phyloP scores from a whole-genome alignment of 2,113 vertebrate species.

The Pseudolaguvia tuberculata region DNA sequence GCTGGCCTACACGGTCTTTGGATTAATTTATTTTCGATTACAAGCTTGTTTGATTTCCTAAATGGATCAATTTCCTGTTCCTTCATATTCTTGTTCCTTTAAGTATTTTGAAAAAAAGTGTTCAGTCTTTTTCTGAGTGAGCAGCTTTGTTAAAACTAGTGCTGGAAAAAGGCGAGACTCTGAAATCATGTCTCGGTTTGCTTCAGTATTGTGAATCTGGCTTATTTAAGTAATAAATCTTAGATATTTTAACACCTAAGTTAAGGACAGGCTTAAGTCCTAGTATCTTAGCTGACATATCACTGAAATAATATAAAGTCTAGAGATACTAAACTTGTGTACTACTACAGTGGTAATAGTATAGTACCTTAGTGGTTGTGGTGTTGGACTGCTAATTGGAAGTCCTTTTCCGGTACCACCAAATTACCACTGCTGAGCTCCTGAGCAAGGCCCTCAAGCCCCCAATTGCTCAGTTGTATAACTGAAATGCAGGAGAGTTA shows the following conservation, averaged over 20 bases:
- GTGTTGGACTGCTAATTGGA: too few species aligned
- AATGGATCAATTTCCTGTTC: slow-evolving; percentile 63
- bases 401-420: too few species aligned
- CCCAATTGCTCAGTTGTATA: too few species aligned
- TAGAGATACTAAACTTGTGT: neutral
- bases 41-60: slow-evolving; percentile 73
- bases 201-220: neutral
- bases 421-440: too few species aligned
- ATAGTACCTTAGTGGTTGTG: too few species aligned
- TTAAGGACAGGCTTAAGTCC: neutral
- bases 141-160: neutral
- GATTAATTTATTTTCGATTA: slow-evolving; percentile 90
- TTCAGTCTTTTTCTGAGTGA: slow-evolving; percentile 14
- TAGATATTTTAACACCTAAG: neutral
- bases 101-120: slow-evolving; percentile 32
- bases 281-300: neutral
- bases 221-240: too few species aligned
- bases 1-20: slow-evolving; percentile 91
- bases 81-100: slow-evolving; percentile 40
- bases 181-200: neutral
- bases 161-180: neutral
- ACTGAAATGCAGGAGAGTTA: too few species aligned
- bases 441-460: too few species aligned
- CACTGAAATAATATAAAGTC: too few species aligned
- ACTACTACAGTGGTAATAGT: too few species aligned